Percentiles rank a stretch among this genome's conserved stretches.
Conservation (phyloP, 1,140 invertebrate genomes). For the Aphaenogaster rudis region DNA sequence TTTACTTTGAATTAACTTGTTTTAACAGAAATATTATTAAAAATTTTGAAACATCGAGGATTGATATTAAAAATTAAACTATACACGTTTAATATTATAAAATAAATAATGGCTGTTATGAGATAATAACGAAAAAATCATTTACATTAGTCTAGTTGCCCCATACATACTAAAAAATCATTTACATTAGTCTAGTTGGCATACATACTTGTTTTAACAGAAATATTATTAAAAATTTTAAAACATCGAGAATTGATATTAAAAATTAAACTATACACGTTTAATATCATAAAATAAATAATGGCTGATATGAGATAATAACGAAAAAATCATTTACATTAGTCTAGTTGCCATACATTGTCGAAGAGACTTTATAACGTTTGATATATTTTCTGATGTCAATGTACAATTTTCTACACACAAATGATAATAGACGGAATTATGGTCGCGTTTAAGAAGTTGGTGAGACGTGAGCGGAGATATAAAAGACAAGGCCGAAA, state of each 20-base stretch:
- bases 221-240: background rate
- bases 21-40: background rate
- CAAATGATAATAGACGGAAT: background rate
- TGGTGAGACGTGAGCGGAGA: background rate
- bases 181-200: no score
- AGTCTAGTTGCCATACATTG: background rate
- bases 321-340: background rate
- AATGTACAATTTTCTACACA: background rate
- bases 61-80: background rate
- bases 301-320: background rate
- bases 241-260: background rate
- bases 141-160: background rate
- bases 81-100: background rate
- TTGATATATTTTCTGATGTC: background rate
- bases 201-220: background rate
- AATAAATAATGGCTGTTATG: background rate
- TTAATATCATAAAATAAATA: background rate
- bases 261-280: background rate
- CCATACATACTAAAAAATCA: no score
- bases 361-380: background rate
- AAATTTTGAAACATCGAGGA: background rate
- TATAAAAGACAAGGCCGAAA: constrained; percentile 36
- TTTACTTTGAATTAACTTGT: background rate
- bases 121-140: background rate
- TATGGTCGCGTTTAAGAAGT: background rate